Base-by-base conservation (phyloP, 2,888 invertebrate genomes). In the Punctoribates punctum region DNA sequence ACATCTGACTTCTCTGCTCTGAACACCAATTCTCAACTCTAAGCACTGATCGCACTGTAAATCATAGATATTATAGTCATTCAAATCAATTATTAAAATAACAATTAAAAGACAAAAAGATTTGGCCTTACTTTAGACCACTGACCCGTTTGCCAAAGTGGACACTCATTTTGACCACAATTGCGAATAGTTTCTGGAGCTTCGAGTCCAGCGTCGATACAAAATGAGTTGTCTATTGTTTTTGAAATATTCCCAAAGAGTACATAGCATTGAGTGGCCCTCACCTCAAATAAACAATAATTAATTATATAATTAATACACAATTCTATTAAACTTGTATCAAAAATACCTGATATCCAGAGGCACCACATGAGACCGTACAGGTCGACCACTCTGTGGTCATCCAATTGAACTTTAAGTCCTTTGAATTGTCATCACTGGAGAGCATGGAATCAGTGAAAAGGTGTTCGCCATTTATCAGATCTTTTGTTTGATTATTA, bases 331-430 rank as follows among this genome's bases (percentile, higher is more conserved):
- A n/a, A n/a, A n/a, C 11, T 17, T 57, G 23, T 13, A 29, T 5
- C 15, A 9, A 9, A 77, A 79, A 75, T 83, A 87, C 87, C 84
- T 88, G 87, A 80, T 86, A 86, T 1, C 93, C 94, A 75, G 87
- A 87, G 60, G 90, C 90, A 0, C 92, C 92, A 81, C 95, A 96
- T 0, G 89, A 89, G 79, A 91, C 90, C 1, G 91, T 92, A 83
- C 96, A 96, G 17, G 88, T 87, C 0, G 93, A 91, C 96, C 96
- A 96, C 13, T 90, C 89, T 0, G 91, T 90, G 15, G 90, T 88
- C 82, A 88, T 87, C 94, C 94, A 94, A 80, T 89, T 89, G 83
- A 91, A 93, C 81, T 88, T 85, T 79, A 89, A 82, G 81, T 87
- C 85, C 78, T 83, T 83, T 78, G 84, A 80, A 73, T 82, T 83